phyloP scores from a whole-genome alignment of 1,140 invertebrate genomes.

The Nautilus pompilius region DNA sequence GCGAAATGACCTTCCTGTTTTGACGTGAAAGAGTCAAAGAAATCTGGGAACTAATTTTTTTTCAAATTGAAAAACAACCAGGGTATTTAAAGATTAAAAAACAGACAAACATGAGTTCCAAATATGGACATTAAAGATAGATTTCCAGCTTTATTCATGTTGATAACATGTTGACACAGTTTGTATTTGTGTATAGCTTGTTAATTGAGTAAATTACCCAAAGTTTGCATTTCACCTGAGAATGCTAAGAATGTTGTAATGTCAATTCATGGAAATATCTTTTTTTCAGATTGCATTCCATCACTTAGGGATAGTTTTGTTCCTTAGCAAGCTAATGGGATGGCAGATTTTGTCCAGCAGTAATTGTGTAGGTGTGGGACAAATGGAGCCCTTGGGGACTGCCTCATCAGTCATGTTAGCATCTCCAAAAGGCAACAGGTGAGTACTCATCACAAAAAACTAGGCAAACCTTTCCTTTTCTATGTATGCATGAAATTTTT shows the following conservation, averaged over 20 bases:
- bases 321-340: conserved; percentile 85
- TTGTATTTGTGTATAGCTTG: background rate
- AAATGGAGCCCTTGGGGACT: conserved; percentile 86
- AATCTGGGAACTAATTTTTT: too few species aligned
- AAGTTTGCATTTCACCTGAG: background rate
- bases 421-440: conserved; percentile 79
- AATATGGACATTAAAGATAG: background rate
- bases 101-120: background rate
- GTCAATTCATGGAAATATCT: background rate
- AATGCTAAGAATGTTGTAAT: background rate
- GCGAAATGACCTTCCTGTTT: too few species aligned
- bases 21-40: too few species aligned
- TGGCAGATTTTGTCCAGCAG: conserved; percentile 84
- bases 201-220: background rate
- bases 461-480: background rate
- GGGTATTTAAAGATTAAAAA: too few species aligned
- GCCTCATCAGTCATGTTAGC: conserved; percentile 77
- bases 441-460: conserved; percentile 27
- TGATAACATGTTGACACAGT: background rate
- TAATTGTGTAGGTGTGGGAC: conserved; percentile 76
- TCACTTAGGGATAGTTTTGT: conserved; percentile 83
- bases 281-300: conserved; percentile 76
- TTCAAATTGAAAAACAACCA: too few species aligned
- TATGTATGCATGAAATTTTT: background rate
- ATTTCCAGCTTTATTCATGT: background rate